Evolutionary conservation across 2,113 vertebrate genomes (phyloP), one percentile per base, ranked within the genome.

Genomic region (Glareola pratincola): DNA sequence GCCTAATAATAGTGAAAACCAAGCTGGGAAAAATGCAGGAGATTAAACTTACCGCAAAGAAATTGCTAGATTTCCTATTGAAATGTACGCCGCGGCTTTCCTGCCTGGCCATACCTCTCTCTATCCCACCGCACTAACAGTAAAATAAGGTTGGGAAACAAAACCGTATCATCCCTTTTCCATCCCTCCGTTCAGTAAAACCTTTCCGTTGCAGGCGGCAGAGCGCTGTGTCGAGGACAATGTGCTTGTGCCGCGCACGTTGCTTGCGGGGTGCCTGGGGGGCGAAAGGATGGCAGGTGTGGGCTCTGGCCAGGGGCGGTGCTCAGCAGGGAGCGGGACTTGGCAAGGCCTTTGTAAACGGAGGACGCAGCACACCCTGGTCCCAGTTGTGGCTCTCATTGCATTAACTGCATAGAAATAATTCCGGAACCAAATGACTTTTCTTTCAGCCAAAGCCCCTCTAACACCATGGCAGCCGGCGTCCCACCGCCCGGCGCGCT

Each of bases 1-100:
- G 72, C 53, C 80, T 82, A 88, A 93, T 96, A 93, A 89, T 64
- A 95, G 63, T 71, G 87, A 96, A 94, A 94, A 91, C 47, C 82
- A 92, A 96, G 50, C 64, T 88, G 66, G 51, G 67, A 85, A 88
- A 96, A 95, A 92, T 34, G 34, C 53, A 83, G 69, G 68, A 80
- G 82, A 91, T 91, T 93, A 94, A 96, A 90, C 51, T 85, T 48
- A 78, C 73, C 74, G 14, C 75, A 96, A 85, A 96, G 69, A 91
- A 95, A 93, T 90, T 47, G 45, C 79, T 96, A 79, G 48, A 97
- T 92, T 96, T 96, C 54, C 57, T 57, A 93, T 72, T 76, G 64
- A 82, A 80, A 93, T 89, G 32, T n/a, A 75, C 71, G 51, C 29
- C 9, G 30, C 8, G 16, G 75, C 75, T 96, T 96, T 94, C 82